These are phyloP conservation scores for Diprion similis DNA, from an alignment of 1,140 invertebrate genomes.

Conservation along the genomic window DNA sequence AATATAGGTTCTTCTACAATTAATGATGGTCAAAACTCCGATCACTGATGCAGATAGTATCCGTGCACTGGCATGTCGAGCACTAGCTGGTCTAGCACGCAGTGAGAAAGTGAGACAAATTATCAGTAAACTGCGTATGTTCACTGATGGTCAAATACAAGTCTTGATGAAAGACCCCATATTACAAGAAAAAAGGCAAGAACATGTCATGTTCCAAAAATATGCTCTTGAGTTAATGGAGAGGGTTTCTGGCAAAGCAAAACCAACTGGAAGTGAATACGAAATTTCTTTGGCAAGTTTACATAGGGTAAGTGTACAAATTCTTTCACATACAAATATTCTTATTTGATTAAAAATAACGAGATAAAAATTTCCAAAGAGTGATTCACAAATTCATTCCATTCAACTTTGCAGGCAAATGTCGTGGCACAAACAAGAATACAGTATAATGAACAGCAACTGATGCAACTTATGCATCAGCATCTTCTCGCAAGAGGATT, in stretches of 20 bases:
- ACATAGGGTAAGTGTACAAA: constrained; percentile 68
- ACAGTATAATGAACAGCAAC: constrained; percentile 90
- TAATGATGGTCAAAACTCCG: constrained; percentile 92
- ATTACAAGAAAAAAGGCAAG: constrained; percentile 92
- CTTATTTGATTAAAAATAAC: too few relatives aligned
- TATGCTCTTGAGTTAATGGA: constrained; percentile 92
- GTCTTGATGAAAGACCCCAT: constrained; percentile 95
- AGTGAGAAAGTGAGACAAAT: constrained; percentile 94
- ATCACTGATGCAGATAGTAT: constrained; percentile 97
- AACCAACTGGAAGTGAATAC: constrained; percentile 79
- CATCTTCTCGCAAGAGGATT: constrained; percentile 84
- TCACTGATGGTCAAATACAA: constrained; percentile 92
- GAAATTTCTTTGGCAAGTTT: constrained; percentile 87
- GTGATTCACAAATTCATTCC: neutral
- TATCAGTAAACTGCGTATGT: constrained; percentile 93
- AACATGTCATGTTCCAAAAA: constrained; percentile 96
- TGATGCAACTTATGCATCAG: constrained; percentile 90
- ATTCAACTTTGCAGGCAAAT: constrained; percentile 72
- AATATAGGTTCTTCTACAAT: constrained; percentile 70
- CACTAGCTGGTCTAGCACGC: constrained; percentile 88
- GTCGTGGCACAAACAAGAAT: constrained; percentile 96
- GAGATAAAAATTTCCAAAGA: too few relatives aligned
- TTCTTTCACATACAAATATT: too few relatives aligned
- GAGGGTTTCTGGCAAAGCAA: constrained; percentile 89
- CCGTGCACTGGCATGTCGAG: constrained; percentile 88